Conservation (phyloP, 2,888 invertebrate genomes). For the Brenthis ino region DNA sequence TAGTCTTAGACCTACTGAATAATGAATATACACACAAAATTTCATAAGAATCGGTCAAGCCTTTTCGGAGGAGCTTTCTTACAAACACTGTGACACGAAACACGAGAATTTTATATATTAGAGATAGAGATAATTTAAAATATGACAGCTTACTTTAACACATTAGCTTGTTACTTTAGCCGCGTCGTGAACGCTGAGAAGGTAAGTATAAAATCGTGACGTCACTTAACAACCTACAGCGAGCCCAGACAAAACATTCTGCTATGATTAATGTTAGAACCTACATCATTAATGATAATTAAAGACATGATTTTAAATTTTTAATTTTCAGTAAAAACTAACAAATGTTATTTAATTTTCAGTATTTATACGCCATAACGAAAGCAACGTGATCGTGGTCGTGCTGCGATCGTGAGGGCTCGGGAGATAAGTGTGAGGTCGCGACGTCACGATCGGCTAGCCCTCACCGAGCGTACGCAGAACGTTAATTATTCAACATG, state of each 20-base stretch:
- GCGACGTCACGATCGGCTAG: slow-evolving; percentile 63
- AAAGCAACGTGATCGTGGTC: slow-evolving; percentile 66
- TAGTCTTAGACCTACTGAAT: too few relatives aligned
- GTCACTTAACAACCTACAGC: slow-evolving; percentile 58
- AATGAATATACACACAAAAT: too few relatives aligned
- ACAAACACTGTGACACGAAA: too few relatives aligned
- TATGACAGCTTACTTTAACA: too few relatives aligned
- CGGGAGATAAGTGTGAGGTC: slow-evolving; percentile 77
- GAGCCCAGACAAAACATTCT: slow-evolving; percentile 42
- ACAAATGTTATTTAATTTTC: slow-evolving; percentile 33
- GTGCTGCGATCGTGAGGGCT: slow-evolving; percentile 76
- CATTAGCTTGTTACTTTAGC: slow-evolving; percentile 60
- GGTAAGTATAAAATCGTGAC: slow-evolving; percentile 76
- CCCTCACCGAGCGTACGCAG: slow-evolving; percentile 46
- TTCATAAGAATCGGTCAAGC: too few relatives aligned
- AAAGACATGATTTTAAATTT: neutral
- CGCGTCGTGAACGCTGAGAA: slow-evolving; percentile 73
- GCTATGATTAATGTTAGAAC: too few relatives aligned
- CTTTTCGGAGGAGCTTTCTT: too few relatives aligned
- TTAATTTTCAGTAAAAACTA: slow-evolving; percentile 5
- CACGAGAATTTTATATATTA: too few relatives aligned
- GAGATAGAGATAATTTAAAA: slow-evolving; percentile 15
- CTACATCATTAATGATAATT: too few relatives aligned
- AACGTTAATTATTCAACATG: slow-evolving; percentile 47
- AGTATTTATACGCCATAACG: slow-evolving; percentile 50